Percentiles rank a stretch among this genome's conserved stretches.
Evolutionary conservation across 2,888 invertebrate genomes (phyloP).

Genomic region (Dynastes grantii): DNA sequence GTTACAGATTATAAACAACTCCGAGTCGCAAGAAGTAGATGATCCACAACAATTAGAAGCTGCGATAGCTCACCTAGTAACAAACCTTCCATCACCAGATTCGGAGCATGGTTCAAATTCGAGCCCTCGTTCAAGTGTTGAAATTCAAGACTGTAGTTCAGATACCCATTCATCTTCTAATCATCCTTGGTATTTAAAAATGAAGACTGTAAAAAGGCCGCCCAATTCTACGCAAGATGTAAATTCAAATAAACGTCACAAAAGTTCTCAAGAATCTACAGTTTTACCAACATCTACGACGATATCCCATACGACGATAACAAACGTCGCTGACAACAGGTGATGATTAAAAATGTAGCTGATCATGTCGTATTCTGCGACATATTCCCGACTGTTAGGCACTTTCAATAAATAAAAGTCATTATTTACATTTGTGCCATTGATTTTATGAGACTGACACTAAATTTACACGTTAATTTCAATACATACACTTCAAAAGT

Average conservation of each 20-base stretch:
- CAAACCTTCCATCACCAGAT: constrained; percentile 71
- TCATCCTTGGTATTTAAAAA: constrained; percentile 59
- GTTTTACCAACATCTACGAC: constrained; percentile 39
- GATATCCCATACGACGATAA: constrained; percentile 35
- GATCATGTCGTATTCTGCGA: constrained; percentile 38
- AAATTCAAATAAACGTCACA: constrained; percentile 62
- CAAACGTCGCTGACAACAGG: constrained; percentile 50
- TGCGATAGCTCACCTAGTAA: constrained; percentile 81
- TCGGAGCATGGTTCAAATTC: constrained; percentile 61
- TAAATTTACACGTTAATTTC: constrained; percentile 50
- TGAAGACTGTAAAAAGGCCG: constrained; percentile 63
- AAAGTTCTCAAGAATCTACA: constrained; percentile 54
- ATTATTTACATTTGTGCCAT: constrained; percentile 57
- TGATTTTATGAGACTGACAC: constrained; percentile 60
- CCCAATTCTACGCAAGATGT: constrained; percentile 61
- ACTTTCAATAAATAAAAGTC: constrained; percentile 51
- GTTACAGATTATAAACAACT: constrained; percentile 44
- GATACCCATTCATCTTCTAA: constrained; percentile 38
- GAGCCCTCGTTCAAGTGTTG: constrained; percentile 58
- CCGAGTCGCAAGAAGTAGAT: constrained; percentile 72
- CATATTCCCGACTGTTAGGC: constrained; percentile 50
- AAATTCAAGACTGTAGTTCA: constrained; percentile 67
- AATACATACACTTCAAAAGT: constrained; percentile 49
- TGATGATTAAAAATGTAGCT: constrained; percentile 47
- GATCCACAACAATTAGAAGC: constrained; percentile 81